A percentile compares a stretch with the other conserved stretches of the same genome.
These are phyloP conservation scores for Cervus canadensis DNA, from an alignment of 2,113 vertebrate species.

Conservation along the genomic window DNA sequence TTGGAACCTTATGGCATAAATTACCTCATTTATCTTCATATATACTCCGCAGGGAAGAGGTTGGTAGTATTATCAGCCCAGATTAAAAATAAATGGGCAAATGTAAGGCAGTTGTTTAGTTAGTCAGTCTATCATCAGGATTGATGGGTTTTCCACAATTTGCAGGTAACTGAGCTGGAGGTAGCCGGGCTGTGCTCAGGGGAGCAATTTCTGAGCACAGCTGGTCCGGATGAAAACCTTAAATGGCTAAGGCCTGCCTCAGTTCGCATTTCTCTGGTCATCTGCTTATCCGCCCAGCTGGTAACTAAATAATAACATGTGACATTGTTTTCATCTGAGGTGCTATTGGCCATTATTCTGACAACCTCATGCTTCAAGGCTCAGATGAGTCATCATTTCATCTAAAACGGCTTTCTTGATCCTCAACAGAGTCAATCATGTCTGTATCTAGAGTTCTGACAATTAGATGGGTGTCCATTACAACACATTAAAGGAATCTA, in stretches of 20 bases:
- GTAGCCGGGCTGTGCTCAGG: neutral
- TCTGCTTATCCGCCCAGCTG: neutral
- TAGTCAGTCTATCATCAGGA: neutral
- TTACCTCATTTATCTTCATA: constrained; percentile 44
- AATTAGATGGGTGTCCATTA: neutral
- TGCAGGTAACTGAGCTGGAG: neutral
- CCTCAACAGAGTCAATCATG: neutral
- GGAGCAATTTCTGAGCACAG: neutral
- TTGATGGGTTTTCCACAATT: neutral
- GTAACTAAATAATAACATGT: neutral
- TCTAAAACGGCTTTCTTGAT: neutral
- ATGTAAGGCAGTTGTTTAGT: neutral
- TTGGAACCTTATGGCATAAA: constrained; percentile 28
- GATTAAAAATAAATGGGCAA: constrained; percentile 5
- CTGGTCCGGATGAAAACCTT: neutral
- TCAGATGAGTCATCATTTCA: neutral
- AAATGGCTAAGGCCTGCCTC: neutral
- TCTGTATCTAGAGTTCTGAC: neutral
- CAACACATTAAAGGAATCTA: neutral
- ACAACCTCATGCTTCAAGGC: neutral
- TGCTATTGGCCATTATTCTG: neutral
- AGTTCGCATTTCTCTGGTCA: fast-evolving
- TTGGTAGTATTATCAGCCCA: neutral
- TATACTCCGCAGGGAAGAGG: neutral
- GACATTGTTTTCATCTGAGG: neutral